Evolutionary conservation across 1,140 invertebrate species (phyloP), one percentile per base, ranked within the genome.

Genomic region (Reticulitermes speratus): DNA sequence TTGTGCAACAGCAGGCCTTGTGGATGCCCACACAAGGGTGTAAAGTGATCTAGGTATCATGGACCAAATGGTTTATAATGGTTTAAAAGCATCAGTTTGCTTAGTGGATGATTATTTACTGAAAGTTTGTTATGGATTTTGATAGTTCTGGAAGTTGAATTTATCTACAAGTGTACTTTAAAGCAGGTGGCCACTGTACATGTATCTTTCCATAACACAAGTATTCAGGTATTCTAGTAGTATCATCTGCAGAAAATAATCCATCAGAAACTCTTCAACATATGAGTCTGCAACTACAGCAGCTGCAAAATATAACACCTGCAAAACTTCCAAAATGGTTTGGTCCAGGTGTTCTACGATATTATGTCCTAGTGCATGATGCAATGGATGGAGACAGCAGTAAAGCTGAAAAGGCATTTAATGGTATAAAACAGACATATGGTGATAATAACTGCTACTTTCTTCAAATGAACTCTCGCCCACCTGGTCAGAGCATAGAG

Each of bases 241-340:
- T 97, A 30, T 96, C 96, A 21, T 96, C 97, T 19, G 91, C 93
- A 25, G 96, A 98, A 91, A 93, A 95, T 0, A 95, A 96, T 92
- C 96, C 96, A 23, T 91, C 97, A 52, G 96, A 96, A 88, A 94
- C 94, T 85, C 95, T 97, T 88, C 94, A 95, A 88, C 93, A 93
- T 87, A 93, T 98, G 89, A 93, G 94, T 86, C 94, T 96, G 88
- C 95, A 97, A 88, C 94, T 97, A 88, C 94, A 96, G 87, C 95
- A 96, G 89, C 94, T 96, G 89, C 95, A 95, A 89, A 95, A 94
- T 91, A 93, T 94, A 84, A 92, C 94, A 52, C 94, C 96, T 81
- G 94, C 95, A 88, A 96, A 96, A 92, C 92, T 96, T 89, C 96
- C 95, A 86, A 98, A 98, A 90, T 99, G 98, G 97, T 98, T 99